Base-by-base conservation (phyloP, 1,140 invertebrate genomes). In the Lepidurus couesii region DNA sequence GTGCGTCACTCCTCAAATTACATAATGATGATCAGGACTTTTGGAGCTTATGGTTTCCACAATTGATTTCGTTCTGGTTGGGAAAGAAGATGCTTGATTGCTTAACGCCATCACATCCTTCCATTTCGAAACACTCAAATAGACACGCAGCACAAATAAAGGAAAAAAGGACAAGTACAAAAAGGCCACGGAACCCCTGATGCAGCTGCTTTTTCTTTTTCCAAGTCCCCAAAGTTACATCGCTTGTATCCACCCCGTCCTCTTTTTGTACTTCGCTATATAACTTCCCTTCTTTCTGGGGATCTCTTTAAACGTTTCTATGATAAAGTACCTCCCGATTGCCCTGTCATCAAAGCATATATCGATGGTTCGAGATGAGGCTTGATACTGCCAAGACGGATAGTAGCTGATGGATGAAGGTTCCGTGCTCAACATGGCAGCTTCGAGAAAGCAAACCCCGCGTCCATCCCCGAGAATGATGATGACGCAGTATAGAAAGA, bases 261-360 rank as follows among this genome's bases (percentile, higher is more conserved):
- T 65, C 53, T 65, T 65, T 16, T 65, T 7, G 3, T 21, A n/a
- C 53, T 65, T 65, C 4, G 53, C 16, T 65, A 21, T 21, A 65
- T 34, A 65, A 65, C 21, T 65, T 65, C 53, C 53, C 21, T 13
- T 1, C 53, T 7, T 7, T 65, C 53, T 21, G 53, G 16, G 53
- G 53, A 13, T 65, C 53, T 65, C 5, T 65, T 21, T 13, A 65
- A 65, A 13, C 16, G 6, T 10, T 65, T 65, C 53, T 65, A 65
- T 65, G 53, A 65, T 65, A 65, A 65, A 65, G 53, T 65, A 65
- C 53, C 53, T 65, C 53, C 53, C 53, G 53, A 65, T 65, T 65
- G 53, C 53, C 53, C 53, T 65, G 53, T 65, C 53, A 65, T 65
- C 53, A 65, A 65, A 65, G 53, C 53, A 65, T 21, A 65, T 65